Evolutionary conservation across 2,888 invertebrate genomes (phyloP).

Genomic region (Pecten maximus): DNA sequence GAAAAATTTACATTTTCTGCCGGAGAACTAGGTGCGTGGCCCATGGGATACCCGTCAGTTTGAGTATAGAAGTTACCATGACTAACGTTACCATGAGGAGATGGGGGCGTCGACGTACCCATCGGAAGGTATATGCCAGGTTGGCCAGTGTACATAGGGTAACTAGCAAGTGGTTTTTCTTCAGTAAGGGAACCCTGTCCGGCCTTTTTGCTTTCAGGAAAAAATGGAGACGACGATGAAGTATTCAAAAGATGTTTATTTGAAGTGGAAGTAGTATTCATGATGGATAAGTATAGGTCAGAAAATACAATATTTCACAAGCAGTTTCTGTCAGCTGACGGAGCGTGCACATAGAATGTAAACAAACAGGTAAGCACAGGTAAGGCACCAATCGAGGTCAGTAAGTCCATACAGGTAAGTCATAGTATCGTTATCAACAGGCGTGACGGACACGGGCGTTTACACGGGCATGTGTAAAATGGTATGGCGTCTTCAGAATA

Average conservation of each 20-base stretch:
- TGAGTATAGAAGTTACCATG: background rate
- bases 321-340: too few relatives aligned
- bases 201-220: background rate
- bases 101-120: background rate
- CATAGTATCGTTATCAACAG: background rate
- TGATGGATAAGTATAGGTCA: background rate
- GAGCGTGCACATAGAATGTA: background rate
- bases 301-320: background rate
- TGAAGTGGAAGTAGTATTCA: background rate
- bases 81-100: too few relatives aligned
- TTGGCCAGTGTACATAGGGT: background rate
- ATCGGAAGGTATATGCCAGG: background rate
- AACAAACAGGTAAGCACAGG: background rate
- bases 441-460: background rate
- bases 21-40: background rate
- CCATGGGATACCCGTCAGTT: background rate
- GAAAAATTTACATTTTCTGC: background rate
- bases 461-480: background rate
- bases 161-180: background rate
- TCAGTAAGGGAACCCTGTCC: background rate
- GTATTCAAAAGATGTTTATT: background rate
- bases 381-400: background rate
- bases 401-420: too few relatives aligned
- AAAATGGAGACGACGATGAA: background rate
- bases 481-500: background rate